phyloP scores from a whole-genome alignment of 2,113 vertebrate genomes.

The Bubo bubo region DNA sequence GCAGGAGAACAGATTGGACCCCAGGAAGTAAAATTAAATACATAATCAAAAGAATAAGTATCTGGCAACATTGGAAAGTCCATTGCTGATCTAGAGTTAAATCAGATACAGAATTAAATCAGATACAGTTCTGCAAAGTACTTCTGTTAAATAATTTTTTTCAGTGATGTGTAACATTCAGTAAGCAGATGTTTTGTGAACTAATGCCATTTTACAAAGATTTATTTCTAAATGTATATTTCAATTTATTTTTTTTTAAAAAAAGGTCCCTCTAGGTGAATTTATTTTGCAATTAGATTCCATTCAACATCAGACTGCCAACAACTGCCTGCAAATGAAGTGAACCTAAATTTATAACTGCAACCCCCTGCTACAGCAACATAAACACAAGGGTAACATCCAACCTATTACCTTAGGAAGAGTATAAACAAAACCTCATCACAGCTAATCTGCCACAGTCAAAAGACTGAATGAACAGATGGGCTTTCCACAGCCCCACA shows the following conservation, averaged over 20 bases:
- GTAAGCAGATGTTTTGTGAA: not conserved
- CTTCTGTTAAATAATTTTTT: not conserved
- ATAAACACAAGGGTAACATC: not conserved
- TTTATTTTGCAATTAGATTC: not conserved
- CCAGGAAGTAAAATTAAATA: not conserved
- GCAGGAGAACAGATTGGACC: not conserved
- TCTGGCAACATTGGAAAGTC: not conserved
- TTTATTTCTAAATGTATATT: not conserved
- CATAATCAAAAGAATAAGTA: not conserved
- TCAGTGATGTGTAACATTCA: not conserved
- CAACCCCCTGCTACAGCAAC: not conserved
- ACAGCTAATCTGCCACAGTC: not conserved
- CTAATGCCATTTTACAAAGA: not conserved
- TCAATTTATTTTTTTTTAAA: not conserved
- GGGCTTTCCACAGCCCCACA: not conserved
- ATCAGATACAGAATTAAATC: not conserved
- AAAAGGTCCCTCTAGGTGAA: not conserved
- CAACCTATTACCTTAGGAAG: not conserved
- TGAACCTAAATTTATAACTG: not conserved
- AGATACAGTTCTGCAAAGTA: not conserved
- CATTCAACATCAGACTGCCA: not conserved
- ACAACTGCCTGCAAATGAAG: not conserved
- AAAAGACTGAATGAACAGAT: not conserved
- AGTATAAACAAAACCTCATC: not conserved
- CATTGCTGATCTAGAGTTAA: not conserved